These are phyloP conservation scores for Papilio polytes DNA, from an alignment of 1,140 invertebrate genomes.

Conservation along the genomic window DNA sequence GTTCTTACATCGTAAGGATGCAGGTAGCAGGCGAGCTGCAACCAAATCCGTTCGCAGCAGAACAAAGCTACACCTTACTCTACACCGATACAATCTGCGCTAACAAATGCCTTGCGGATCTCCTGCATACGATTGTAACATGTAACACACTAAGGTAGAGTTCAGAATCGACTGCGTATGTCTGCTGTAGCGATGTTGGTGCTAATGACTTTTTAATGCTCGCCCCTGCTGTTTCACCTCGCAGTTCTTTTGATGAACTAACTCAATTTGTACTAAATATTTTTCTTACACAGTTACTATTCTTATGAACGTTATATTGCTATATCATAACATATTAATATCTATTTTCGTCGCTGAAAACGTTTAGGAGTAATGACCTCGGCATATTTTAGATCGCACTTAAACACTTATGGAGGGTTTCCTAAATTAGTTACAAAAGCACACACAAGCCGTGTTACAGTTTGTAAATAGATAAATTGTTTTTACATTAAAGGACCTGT, in stretches of 20 bases:
- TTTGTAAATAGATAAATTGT: not conserved
- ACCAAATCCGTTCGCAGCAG: not conserved
- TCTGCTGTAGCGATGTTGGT: not conserved
- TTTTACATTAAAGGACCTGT: not conserved
- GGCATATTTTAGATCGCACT: not conserved
- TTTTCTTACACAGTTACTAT: not conserved
- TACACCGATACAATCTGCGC: not conserved
- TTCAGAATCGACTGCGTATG: not conserved
- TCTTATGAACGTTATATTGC: not conserved
- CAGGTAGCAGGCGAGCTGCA: not conserved
- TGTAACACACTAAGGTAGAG: not conserved
- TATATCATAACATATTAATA: not conserved
- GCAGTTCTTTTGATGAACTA: constrained; percentile 21
- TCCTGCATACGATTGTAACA: not conserved
- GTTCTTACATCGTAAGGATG: constrained; percentile 3
- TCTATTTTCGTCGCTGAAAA: not conserved
- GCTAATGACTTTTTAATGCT: constrained; percentile 32
- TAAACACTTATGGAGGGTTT: not conserved
- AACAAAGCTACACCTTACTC: not conserved
- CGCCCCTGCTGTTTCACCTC: constrained; percentile 11
- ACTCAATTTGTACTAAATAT: constrained; percentile 7
- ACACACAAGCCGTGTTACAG: not conserved
- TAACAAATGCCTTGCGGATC: not conserved
- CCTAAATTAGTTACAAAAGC: not conserved
- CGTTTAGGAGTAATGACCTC: not conserved